Evolutionary conservation across 2,888 invertebrate genomes (phyloP).

Genomic region (Adineta ricciae): DNA sequence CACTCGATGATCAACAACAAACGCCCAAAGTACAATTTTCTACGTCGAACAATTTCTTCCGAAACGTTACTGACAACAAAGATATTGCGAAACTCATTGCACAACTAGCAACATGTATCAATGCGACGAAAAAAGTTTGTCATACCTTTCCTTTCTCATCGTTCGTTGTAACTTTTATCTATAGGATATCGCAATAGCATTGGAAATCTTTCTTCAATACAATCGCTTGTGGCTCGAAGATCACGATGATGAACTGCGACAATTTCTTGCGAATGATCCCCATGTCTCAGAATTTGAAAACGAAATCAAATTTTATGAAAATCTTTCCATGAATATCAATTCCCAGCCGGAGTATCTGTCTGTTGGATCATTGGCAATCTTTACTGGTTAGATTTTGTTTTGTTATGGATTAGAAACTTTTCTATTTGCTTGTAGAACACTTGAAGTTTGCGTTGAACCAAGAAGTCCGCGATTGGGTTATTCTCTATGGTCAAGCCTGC

Average conservation of each 20-base stretch:
- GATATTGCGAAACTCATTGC: conserved; percentile 77
- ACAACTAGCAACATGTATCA: conserved; percentile 69
- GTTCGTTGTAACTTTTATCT: too few species aligned
- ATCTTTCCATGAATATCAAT: conserved; percentile 46
- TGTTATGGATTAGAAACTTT: too few species aligned
- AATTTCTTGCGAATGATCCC: conserved; percentile 49
- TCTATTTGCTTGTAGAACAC: conserved; percentile 42
- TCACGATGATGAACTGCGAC: conserved; percentile 47
- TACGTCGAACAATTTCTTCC: conserved; percentile 49
- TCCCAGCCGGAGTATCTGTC: conserved; percentile 46
- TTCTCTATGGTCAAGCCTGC: conserved; percentile 48
- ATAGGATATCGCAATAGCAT: conserved; percentile 66
- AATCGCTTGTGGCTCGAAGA: conserved; percentile 53
- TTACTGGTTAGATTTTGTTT: conserved; percentile 37
- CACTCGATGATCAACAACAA: background rate
- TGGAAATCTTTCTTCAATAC: conserved; percentile 76
- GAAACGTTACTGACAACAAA: conserved; percentile 63
- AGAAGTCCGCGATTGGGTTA: conserved; percentile 52
- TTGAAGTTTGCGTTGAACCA: conserved; percentile 73
- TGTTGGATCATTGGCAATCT: conserved; percentile 48
- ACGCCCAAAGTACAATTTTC: conserved; percentile 22
- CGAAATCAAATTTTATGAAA: conserved; percentile 49
- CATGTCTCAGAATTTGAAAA: conserved; percentile 51
- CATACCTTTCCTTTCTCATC: too few species aligned
- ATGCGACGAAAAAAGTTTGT: conserved; percentile 60